Conservation (phyloP, 2,888 invertebrate species). For the Galeruca laticollis region DNA sequence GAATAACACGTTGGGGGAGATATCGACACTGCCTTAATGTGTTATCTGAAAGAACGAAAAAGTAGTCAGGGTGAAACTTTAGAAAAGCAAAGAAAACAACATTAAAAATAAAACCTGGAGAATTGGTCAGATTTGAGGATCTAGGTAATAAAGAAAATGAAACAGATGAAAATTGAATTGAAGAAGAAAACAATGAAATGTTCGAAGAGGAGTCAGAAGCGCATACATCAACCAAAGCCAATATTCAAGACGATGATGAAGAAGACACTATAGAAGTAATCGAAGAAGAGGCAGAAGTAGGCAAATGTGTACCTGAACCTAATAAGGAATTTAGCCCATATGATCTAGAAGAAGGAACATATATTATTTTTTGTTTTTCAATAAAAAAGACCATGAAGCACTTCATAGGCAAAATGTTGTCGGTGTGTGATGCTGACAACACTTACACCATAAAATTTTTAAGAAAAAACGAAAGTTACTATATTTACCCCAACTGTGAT, state of each 20-base stretch:
- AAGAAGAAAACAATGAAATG: neutral
- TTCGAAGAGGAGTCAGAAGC: too few species aligned
- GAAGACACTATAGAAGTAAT: conserved; percentile 2
- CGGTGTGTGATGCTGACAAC: conserved; percentile 11
- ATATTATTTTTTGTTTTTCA: conserved; percentile 16
- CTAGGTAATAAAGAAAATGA: conserved; percentile 1
- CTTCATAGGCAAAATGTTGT: conserved; percentile 17
- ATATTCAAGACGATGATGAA: conserved; percentile 6
- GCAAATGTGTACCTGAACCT: conserved; percentile 15
- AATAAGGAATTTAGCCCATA: conserved; percentile 16
- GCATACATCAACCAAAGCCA: conserved; percentile 11
- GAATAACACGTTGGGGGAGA: too few species aligned
- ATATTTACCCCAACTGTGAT: too few species aligned
- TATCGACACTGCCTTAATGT: too few species aligned
- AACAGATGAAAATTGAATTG: conserved; percentile 11
- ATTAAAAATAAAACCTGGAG: conserved; percentile 16
- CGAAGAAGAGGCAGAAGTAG: conserved; percentile 9
- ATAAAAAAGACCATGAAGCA: conserved; percentile 18
- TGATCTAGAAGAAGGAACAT: conserved; percentile 18
- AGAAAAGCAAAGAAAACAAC: too few species aligned
- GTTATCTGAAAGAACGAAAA: too few species aligned
- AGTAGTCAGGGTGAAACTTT: too few species aligned
- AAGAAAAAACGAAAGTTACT: too few species aligned
- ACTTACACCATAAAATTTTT: conserved; percentile 11
- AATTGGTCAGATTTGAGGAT: too few species aligned